Conservation (phyloP, 2,888 invertebrate genomes). For the Pediacus dermestoides region DNA sequence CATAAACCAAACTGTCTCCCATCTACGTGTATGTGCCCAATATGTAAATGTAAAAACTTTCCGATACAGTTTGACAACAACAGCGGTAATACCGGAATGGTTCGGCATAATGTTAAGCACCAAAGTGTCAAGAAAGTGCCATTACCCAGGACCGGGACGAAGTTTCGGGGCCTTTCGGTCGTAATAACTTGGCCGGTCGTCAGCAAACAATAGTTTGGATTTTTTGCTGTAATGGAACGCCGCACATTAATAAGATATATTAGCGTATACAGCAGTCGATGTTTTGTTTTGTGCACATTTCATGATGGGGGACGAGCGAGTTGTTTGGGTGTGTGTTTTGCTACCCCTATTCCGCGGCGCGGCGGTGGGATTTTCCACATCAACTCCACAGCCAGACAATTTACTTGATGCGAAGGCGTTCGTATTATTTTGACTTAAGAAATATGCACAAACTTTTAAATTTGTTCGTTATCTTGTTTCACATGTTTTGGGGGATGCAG, state of each 20-base stretch:
- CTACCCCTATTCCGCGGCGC: conserved; percentile 9
- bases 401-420: conserved; percentile 12
- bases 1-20: too few species aligned
- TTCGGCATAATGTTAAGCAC: conserved; percentile 18
- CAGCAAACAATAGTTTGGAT: conserved; percentile 32
- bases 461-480: conserved; percentile 32
- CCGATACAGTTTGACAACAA: too few species aligned
- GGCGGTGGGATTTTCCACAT: conserved; percentile 8
- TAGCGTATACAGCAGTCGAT: conserved; percentile 17
- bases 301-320: conserved; percentile 17
- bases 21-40: too few species aligned
- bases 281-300: conserved; percentile 18
- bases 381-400: conserved; percentile 14
- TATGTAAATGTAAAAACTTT: too few species aligned
- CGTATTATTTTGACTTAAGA: conserved; percentile 20
- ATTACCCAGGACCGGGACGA: conserved; percentile 16
- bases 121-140: conserved; percentile 27
- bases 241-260: conserved; percentile 22
- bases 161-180: conserved; percentile 25
- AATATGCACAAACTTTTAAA: conserved; percentile 32
- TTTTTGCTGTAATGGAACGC: conserved; percentile 20
- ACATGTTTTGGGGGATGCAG: conserved; percentile 21
- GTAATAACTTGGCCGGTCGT: conserved; percentile 30
- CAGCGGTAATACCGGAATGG: too few species aligned
- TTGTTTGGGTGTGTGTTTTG: not conserved